A percentile compares a stretch with the other conserved stretches of the same genome.
Evolutionary conservation across 2,797 vertebrate species (phyloP).

Genomic region (Myiotriccus ornatus): DNA sequence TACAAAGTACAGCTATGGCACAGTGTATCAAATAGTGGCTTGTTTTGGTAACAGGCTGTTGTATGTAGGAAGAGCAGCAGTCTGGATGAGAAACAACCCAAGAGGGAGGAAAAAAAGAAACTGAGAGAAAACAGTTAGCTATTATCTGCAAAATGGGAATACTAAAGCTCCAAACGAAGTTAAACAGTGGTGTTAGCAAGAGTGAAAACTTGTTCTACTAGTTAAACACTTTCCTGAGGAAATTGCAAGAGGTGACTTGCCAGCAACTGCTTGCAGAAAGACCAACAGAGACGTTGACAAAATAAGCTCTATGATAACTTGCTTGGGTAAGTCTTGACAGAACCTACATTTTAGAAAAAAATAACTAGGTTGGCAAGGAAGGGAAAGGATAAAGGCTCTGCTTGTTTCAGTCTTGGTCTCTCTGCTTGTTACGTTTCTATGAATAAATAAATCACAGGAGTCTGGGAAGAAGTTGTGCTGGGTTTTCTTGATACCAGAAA

Average conservation of each 20-base stretch:
- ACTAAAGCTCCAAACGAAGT: not conserved
- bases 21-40: not conserved
- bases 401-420: not conserved
- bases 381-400: not conserved
- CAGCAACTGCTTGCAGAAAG: not conserved
- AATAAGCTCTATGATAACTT: not conserved
- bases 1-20: not conserved
- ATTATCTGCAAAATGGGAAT: not conserved
- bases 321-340: not conserved
- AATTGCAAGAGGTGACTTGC: not conserved
- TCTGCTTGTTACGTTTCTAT: not conserved
- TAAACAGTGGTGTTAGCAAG: not conserved
- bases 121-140: not conserved
- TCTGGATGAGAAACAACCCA: not conserved
- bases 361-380: not conserved
- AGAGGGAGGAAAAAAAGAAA: not conserved
- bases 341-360: not conserved
- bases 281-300: not conserved
- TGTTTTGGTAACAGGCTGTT: not conserved
- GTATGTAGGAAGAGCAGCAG: not conserved
- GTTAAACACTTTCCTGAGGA: not conserved
- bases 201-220: not conserved
- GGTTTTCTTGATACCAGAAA: not conserved
- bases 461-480: not conserved
- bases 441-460: not conserved